A percentile compares a stretch with the other conserved stretches of the same genome.
Conservation (phyloP, 2,888 invertebrate species). For the Rhagonycha fulva region DNA sequence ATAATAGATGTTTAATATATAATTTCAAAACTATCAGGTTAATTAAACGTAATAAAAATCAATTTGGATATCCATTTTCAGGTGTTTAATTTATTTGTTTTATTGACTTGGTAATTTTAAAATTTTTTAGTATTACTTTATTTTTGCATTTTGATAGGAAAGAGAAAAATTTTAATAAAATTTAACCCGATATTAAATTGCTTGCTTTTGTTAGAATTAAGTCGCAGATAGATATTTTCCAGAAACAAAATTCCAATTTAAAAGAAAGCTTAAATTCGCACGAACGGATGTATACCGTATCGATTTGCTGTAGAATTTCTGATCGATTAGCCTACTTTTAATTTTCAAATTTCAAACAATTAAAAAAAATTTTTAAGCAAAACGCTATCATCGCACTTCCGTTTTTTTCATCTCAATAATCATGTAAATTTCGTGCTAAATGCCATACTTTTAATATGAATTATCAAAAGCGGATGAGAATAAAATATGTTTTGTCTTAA, state of each 20-base stretch:
- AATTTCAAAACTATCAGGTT: no score
- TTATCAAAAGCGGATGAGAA: neutral
- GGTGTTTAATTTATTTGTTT: no score
- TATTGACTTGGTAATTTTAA: no score
- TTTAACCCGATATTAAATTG: neutral
- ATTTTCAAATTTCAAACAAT: neutral
- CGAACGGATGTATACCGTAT: neutral
- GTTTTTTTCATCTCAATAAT: neutral
- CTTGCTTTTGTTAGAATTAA: neutral
- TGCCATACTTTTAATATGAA: neutral
- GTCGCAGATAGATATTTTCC: neutral
- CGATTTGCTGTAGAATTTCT: neutral
- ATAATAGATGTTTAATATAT: no score
- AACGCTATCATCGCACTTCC: neutral
- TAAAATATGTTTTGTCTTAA: neutral
- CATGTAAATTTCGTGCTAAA: neutral
- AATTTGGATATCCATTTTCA: no score
- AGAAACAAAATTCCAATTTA: neutral
- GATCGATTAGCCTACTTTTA: neutral
- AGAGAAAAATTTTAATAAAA: no score
- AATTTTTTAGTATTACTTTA: no score
- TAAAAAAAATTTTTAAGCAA: neutral
- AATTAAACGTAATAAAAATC: no score
- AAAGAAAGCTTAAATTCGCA: neutral
- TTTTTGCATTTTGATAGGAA: no score